These are phyloP conservation scores for Anas platyrhynchos DNA, from an alignment of 2,113 vertebrate genomes.

Conservation along the genomic window DNA sequence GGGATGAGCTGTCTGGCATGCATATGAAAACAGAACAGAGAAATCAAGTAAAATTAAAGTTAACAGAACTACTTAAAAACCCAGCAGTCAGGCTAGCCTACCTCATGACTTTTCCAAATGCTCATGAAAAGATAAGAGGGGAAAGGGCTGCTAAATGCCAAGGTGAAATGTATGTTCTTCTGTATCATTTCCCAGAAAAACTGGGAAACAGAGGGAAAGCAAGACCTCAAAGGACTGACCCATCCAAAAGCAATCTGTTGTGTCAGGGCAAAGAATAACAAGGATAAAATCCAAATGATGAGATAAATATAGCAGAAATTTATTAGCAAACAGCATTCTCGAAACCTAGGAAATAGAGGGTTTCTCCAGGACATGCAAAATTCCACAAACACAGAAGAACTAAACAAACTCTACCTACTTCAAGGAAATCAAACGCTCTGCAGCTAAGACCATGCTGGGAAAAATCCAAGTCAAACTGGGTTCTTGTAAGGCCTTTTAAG, in stretches of 20 bases:
- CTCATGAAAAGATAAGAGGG: neutral
- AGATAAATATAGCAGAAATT: neutral
- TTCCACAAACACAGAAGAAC: neutral
- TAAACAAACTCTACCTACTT: neutral
- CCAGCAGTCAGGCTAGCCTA: constrained; percentile 14
- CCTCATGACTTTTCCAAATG: constrained; percentile 1
- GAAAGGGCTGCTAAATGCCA: constrained; percentile 3
- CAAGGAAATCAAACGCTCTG: neutral
- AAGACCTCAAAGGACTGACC: neutral
- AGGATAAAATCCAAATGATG: neutral
- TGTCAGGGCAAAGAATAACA: neutral
- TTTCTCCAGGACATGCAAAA: constrained; percentile 4
- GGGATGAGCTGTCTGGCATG: constrained; percentile 58
- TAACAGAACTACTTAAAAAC: constrained; percentile 36
- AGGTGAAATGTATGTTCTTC: constrained; percentile 11
- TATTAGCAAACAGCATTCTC: neutral
- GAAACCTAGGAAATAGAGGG: neutral
- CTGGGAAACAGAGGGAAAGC: neutral
- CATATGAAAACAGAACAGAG: constrained; percentile 36
- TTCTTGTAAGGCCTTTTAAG: neutral
- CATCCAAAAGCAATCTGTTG: neutral
- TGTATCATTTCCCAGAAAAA: constrained; percentile 5
- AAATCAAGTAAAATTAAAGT: constrained; percentile 65
- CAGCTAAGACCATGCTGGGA: neutral
- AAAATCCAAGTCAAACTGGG: constrained; percentile 5